Evolutionary conservation across 1,140 invertebrate genomes (phyloP).

Genomic region (Bombus huntii): DNA sequence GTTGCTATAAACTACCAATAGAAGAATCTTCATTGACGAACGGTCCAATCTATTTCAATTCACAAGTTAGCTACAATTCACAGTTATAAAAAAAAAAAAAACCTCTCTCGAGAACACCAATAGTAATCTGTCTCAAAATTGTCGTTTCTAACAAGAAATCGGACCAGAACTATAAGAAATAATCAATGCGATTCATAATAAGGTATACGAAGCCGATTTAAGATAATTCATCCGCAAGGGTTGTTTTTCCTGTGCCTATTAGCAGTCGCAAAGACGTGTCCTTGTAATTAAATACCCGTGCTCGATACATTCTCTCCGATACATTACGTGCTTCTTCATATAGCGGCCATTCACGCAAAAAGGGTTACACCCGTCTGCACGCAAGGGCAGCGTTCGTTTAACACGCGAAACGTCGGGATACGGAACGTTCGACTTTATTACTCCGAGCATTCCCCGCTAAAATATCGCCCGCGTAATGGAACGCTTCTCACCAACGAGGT

Average conservation of each 20-base stretch:
- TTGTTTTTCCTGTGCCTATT: neutral
- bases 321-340: neutral
- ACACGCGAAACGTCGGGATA: neutral
- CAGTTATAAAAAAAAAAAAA: neutral
- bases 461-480: constrained; percentile 35
- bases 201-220: neutral
- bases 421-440: constrained; percentile 12
- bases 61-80: no score
- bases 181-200: neutral
- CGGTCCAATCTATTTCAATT: no score
- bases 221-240: neutral
- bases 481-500: neutral
- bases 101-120: neutral
- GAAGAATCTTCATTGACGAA: neutral
- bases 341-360: neutral
- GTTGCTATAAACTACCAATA: neutral
- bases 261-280: constrained; percentile 15
- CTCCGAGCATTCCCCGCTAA: constrained; percentile 7
- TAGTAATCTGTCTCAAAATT: neutral
- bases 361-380: neutral
- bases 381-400: neutral
- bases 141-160: neutral
- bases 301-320: neutral
- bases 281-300: constrained; percentile 46
- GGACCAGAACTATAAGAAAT: neutral